Evolutionary conservation across 2,113 vertebrate species (phyloP), one percentile per base, ranked within the genome.

Genomic region (Conger conger): DNA sequence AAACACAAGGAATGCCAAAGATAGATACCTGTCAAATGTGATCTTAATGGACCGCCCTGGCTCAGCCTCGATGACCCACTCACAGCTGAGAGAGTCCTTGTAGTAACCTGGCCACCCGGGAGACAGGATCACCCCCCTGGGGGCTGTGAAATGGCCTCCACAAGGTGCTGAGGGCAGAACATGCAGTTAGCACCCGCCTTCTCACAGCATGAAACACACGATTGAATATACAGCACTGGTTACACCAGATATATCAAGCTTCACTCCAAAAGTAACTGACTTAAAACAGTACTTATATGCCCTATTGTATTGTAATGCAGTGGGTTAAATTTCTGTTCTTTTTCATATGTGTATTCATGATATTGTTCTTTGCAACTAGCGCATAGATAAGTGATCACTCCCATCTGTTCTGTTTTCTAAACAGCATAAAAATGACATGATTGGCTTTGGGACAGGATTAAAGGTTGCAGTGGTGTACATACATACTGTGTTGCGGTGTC

Each of bases 61-160:
- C 94, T 99, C 98, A 82, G 98, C 97, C 95, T 99, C 98, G 92
- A 99, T 98, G 92, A 99, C 97, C 98, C 98, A 99, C 92, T 99
- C 98, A 94, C 98, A 99, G 92, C 97, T 99, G 90, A 99, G 96
- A 80, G 98, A 99, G 89, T 99, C 98, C 95, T 99, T 99, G 89
- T 99, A 99, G 93, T 99, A 99, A 40, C 98, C 98, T 81, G 98
- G 98, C 98, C 98, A 99, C 63, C 98, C 98, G 83, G 98, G 98
- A 85, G 98, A 99, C 45, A 99, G 94, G 91, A 99, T 99, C 88
- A 99, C 94, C 88, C 98, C 98, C 93, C 92, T 99, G 13, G 97
- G 97, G 91, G 98, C 97, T 42, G 98, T 98, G 91, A 98, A 99
- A 91, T 99, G 98, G 17, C 98, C 98, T 85, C 98, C 98, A 89